phyloP scores from a whole-genome alignment of 2,113 vertebrate species.

The Etia nguti region DNA sequence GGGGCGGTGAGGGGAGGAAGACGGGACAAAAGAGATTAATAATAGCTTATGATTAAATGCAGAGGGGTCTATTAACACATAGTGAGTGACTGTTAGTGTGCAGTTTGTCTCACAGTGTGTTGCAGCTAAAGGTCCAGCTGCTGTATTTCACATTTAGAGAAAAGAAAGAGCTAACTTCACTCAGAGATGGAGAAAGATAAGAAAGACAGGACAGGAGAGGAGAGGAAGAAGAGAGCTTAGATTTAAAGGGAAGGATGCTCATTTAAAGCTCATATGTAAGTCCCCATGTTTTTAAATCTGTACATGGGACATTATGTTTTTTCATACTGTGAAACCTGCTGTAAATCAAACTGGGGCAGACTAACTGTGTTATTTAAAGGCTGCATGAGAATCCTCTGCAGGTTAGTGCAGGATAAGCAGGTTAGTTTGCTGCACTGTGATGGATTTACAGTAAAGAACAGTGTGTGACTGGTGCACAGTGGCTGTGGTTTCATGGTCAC shows the following conservation, averaged over 20 bases:
- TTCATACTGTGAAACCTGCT: not conserved
- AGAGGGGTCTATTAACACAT: not conserved
- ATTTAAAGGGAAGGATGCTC: not conserved
- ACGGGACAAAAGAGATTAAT: not conserved
- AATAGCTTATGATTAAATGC: not conserved
- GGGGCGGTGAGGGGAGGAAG: not conserved
- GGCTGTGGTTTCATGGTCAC: not conserved
- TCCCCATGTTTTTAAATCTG: not conserved
- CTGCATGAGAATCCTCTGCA: not conserved
- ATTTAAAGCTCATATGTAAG: not conserved
- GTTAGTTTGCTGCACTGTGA: not conserved
- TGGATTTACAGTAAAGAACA: not conserved
- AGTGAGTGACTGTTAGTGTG: not conserved
- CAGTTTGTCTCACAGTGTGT: not conserved
- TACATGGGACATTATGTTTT: not conserved
- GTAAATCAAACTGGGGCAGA: not conserved
- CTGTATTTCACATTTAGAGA: not conserved
- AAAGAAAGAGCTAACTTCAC: fast-evolving
- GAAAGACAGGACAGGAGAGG: not conserved
- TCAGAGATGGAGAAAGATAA: not conserved
- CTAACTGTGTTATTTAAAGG: not conserved
- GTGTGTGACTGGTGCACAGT: not conserved
- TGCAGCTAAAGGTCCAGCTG: not conserved
- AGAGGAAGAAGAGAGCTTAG: fast-evolving
- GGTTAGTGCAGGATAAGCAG: not conserved